Percentiles rank a stretch among this genome's conserved stretches.
These are phyloP conservation scores for Holotrichia oblita DNA, from an alignment of 1,140 invertebrate genomes.

Conservation along the genomic window DNA sequence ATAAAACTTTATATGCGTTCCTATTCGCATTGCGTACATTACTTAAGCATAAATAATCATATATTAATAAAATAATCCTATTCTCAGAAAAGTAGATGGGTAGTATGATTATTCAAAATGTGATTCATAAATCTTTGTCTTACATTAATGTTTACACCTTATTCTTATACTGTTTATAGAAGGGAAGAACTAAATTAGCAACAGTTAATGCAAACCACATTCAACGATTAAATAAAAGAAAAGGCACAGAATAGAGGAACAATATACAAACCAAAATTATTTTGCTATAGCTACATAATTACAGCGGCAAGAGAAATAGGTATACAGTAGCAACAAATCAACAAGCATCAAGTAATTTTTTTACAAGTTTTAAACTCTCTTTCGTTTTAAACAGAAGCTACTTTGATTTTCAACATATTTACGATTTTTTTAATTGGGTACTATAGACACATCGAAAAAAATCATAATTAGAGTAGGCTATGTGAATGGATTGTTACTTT, in stretches of 20 bases:
- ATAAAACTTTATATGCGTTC: no score
- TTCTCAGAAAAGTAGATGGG: no score
- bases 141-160: background rate
- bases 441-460: no score
- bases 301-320: background rate
- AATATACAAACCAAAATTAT: background rate
- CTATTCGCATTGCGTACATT: no score
- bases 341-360: background rate
- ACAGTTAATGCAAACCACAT: background rate
- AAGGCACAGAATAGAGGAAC: background rate
- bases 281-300: background rate
- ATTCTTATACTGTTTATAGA: background rate
- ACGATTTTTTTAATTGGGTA: no score
- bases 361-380: background rate
- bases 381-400: background rate
- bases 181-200: conserved; percentile 5
- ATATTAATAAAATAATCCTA: no score
- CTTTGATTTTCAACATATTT: no score
- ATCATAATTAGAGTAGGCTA: no score
- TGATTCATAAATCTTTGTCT: no score
- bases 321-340: background rate
- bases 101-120: no score
- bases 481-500: no score
- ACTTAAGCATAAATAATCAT: no score
- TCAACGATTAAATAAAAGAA: background rate